phyloP scores from a whole-genome alignment of 2,797 vertebrate species.

The Chrosomus eos region DNA sequence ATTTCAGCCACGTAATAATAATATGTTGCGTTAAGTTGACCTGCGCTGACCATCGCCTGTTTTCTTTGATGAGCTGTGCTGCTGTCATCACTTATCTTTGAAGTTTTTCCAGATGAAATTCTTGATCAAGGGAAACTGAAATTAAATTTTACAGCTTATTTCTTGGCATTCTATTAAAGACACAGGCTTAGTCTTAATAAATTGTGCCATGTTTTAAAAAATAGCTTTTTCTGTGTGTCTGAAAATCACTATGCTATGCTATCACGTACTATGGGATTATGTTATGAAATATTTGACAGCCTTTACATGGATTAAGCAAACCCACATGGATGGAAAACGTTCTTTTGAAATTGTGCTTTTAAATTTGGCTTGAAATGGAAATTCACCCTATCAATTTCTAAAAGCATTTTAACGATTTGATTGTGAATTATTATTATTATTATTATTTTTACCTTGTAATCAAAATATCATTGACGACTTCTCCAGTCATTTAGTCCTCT shows the following conservation, averaged over 20 bases:
- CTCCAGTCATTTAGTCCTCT: neutral
- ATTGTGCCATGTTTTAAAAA: neutral
- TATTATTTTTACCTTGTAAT: neutral
- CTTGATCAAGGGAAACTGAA: neutral
- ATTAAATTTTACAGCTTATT: neutral
- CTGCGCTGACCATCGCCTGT: neutral
- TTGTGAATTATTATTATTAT: neutral
- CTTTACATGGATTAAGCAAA: neutral
- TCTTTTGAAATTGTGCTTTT: neutral
- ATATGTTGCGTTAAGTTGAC: neutral
- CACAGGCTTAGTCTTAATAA: too few relatives aligned
- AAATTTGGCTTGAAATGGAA: neutral
- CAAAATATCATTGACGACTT: neutral
- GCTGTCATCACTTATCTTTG: neutral
- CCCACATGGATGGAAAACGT: neutral
- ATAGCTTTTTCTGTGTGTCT: neutral
- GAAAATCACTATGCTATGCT: neutral
- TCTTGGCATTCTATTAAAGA: neutral
- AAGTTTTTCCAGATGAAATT: neutral
- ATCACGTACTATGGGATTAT: neutral
- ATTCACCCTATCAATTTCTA: neutral
- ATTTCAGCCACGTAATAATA: slow-evolving; percentile 17
- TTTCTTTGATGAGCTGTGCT: neutral
- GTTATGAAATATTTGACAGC: slow-evolving; percentile 1
- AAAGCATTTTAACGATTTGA: neutral